Percentiles rank a stretch among this genome's conserved stretches.
Conservation (phyloP, 2,113 vertebrate genomes). For the Podiceps cristatus region DNA sequence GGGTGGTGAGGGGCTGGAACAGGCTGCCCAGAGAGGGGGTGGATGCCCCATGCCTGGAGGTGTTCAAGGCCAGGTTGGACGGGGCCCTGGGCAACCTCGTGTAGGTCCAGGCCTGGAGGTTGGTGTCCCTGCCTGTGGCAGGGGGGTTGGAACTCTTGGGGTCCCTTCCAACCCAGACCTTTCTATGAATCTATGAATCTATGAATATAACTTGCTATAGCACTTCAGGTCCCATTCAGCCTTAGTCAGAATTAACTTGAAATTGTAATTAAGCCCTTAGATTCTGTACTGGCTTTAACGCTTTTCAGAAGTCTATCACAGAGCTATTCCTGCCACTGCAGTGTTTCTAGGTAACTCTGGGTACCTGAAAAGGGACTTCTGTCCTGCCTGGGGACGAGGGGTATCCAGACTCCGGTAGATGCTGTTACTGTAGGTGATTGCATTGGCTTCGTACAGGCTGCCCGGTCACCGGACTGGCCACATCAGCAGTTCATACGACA, state of each 20-base stretch:
- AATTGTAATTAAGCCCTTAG: background rate
- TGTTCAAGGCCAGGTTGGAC: too few species aligned
- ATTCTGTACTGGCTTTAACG: background rate
- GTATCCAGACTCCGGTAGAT: background rate
- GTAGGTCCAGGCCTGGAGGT: too few species aligned
- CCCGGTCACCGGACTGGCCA: background rate
- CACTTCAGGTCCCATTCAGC: background rate
- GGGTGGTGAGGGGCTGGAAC: too few species aligned
- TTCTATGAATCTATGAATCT: too few species aligned
- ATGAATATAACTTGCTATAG: accelerated
- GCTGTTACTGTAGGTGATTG: background rate
- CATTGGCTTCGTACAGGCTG: background rate
- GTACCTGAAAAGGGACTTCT: too few species aligned
- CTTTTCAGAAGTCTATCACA: background rate
- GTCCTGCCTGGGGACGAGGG: background rate
- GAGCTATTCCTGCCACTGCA: background rate
- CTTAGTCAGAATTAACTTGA: background rate
- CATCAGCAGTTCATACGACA: accelerated
- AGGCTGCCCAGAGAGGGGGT: too few species aligned
- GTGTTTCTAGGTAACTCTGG: background rate
- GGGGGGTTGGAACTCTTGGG: too few species aligned
- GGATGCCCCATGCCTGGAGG: too few species aligned
- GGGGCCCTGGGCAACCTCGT: too few species aligned
- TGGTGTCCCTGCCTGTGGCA: too few species aligned
- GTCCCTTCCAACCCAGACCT: too few species aligned